phyloP scores from a whole-genome alignment of 2,113 vertebrate species.

The Hippoglossus stenolepis region DNA sequence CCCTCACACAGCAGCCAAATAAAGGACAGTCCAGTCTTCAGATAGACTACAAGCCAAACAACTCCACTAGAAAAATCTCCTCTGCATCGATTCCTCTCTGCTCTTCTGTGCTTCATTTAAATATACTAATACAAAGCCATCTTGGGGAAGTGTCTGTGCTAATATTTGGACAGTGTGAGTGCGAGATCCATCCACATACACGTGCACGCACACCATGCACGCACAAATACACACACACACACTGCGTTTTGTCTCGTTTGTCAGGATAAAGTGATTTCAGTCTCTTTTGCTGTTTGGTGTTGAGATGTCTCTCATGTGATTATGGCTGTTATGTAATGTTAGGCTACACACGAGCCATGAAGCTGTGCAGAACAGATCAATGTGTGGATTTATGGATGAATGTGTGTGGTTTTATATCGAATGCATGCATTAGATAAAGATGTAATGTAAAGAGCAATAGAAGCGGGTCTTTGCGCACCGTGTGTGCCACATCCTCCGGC shows the following conservation, averaged over 20 bases:
- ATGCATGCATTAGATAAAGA: slow-evolving; percentile 38
- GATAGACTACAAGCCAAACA: neutral
- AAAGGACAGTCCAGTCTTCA: neutral
- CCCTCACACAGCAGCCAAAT: neutral
- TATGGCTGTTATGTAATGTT: slow-evolving; percentile 58
- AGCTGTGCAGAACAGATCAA: neutral
- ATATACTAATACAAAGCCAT: slow-evolving; percentile 49
- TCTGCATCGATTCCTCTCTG: neutral
- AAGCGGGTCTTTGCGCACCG: neutral
- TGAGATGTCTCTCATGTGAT: neutral
- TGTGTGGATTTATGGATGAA: neutral
- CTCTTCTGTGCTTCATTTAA: slow-evolving; percentile 38
- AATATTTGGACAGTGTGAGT: slow-evolving; percentile 67
- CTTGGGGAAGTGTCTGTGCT: slow-evolving; percentile 58
- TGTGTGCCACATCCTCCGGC: slow-evolving; percentile 26
- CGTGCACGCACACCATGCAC: neutral
- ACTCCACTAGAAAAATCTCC: neutral
- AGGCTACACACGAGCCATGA: neutral
- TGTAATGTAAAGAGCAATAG: too few relatives aligned
- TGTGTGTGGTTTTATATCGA: neutral
- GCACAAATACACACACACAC: slow-evolving; percentile 4
- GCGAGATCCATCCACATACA: slow-evolving; percentile 13
- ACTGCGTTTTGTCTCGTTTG: slow-evolving; percentile 28
- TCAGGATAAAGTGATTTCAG: neutral
- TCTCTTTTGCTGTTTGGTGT: too few relatives aligned